Evolutionary conservation across 2,888 invertebrate species (phyloP).

Genomic region (Drosophila tripunctata): DNA sequence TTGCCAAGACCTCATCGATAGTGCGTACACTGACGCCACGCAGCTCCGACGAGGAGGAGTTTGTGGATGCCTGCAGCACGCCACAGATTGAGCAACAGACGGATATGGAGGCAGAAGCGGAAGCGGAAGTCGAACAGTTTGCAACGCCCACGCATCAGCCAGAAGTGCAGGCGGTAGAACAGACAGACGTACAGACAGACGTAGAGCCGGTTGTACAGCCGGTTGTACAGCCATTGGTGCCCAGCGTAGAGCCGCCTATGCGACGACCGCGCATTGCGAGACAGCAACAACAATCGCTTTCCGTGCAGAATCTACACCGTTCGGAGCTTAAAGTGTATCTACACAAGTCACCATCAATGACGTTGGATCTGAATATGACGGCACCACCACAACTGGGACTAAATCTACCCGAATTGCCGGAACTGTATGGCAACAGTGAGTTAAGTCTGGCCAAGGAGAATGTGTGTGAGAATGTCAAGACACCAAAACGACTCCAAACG

Average conservation of each 20-base stretch:
- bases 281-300: constrained; percentile 80
- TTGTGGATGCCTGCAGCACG: constrained; percentile 81
- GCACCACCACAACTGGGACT: constrained; percentile 67
- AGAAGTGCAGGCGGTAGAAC: constrained; percentile 26
- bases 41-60: constrained; percentile 83
- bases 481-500: background rate
- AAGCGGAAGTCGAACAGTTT: constrained; percentile 37
- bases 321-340: constrained; percentile 81
- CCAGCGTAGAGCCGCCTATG: constrained; percentile 32
- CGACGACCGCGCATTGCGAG: constrained; percentile 47
- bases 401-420: constrained; percentile 73
- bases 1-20: constrained; percentile 61
- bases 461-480: constrained; percentile 7
- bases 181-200: constrained; percentile 18
- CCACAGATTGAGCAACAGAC: constrained; percentile 48
- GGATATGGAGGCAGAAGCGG: background rate
- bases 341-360: constrained; percentile 81
- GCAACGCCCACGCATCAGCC: constrained; percentile 47
- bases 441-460: constrained; percentile 79
- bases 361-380: constrained; percentile 68
- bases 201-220: background rate
- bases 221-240: background rate
- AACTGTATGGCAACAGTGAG: constrained; percentile 69
- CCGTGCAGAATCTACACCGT: constrained; percentile 82
- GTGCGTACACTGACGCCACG: constrained; percentile 67